A percentile compares a stretch with the other conserved stretches of the same genome.
phyloP scores from a whole-genome alignment of 2,113 vertebrate genomes.

The Austrofundulus limnaeus region DNA sequence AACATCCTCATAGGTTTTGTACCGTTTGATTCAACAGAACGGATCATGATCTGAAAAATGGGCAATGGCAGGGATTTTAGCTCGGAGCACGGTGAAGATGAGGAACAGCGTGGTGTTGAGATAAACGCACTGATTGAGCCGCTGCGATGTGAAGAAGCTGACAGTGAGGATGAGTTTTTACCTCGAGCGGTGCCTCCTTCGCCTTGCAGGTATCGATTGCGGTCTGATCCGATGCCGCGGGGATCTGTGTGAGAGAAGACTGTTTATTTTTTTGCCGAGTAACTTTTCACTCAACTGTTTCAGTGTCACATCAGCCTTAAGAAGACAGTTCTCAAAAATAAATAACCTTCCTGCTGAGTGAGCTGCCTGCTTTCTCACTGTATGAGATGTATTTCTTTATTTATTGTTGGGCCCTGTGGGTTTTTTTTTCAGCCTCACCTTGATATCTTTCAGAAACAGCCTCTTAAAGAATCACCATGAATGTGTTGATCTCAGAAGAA shows the following conservation, averaged over 20 bases:
- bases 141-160: conserved; percentile 8
- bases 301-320: conserved; percentile 11
- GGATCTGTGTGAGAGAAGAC: conserved; percentile 71
- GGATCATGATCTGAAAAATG: not conserved
- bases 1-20: not conserved
- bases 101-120: not conserved
- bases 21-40: not conserved
- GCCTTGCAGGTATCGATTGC: conserved; percentile 74
- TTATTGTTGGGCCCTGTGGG: not conserved
- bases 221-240: conserved; percentile 73
- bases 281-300: conserved; percentile 17
- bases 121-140: conserved; percentile 19
- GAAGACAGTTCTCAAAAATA: conserved; percentile 6
- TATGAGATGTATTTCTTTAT: not conserved
- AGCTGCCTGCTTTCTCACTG: not conserved
- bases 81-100: conserved; percentile 1
- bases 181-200: conserved; percentile 64
- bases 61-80: not conserved
- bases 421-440: not conserved
- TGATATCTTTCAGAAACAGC: conserved; percentile 3
- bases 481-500: not conserved
- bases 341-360: not conserved
- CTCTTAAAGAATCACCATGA: not conserved
- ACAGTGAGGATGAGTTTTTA: conserved; percentile 51
- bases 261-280: conserved; percentile 50